These are phyloP conservation scores for Ailuropoda melanoleuca DNA, from an alignment of 2,113 vertebrate genomes.

Conservation along the genomic window DNA sequence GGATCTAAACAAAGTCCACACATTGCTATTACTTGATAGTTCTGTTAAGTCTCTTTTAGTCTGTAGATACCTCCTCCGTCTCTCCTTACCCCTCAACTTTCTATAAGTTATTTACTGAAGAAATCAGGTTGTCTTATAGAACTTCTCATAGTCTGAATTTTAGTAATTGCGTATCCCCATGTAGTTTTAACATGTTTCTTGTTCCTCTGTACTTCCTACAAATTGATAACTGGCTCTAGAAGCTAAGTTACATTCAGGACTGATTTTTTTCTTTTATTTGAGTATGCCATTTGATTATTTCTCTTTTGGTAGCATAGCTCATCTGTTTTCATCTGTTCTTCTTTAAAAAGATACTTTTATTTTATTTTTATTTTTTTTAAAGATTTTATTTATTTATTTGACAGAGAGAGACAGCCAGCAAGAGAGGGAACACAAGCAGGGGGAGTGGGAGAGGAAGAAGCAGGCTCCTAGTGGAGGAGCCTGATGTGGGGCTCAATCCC, in stretches of 20 bases:
- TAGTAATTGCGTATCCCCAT: background rate
- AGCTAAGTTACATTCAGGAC: background rate
- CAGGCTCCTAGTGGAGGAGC: too few relatives aligned
- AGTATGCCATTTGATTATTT: background rate
- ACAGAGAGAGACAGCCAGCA: too few relatives aligned
- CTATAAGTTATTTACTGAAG: slow-evolving; percentile 3
- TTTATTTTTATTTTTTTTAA: too few relatives aligned
- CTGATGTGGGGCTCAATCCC: too few relatives aligned
- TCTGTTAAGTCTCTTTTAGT: background rate
- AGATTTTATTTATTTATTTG: too few relatives aligned
- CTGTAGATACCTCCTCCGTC: background rate
- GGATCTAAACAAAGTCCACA: slow-evolving; percentile 20
- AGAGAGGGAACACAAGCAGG: too few relatives aligned
- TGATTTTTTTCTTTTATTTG: background rate
- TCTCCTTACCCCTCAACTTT: background rate
- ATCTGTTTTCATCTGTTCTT: background rate
- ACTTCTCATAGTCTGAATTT: slow-evolving; percentile 12
- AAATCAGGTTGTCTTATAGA: background rate
- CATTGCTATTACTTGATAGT: background rate
- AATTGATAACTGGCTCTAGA: background rate
- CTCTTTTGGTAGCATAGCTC: background rate
- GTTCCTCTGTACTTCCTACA: slow-evolving; percentile 4
- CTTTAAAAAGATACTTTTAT: background rate
- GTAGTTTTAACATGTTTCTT: slow-evolving; percentile 12
- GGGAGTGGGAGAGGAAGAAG: too few relatives aligned